Evolutionary conservation across 2,888 invertebrate species (phyloP).

Genomic region (Cerastis rubricosa): DNA sequence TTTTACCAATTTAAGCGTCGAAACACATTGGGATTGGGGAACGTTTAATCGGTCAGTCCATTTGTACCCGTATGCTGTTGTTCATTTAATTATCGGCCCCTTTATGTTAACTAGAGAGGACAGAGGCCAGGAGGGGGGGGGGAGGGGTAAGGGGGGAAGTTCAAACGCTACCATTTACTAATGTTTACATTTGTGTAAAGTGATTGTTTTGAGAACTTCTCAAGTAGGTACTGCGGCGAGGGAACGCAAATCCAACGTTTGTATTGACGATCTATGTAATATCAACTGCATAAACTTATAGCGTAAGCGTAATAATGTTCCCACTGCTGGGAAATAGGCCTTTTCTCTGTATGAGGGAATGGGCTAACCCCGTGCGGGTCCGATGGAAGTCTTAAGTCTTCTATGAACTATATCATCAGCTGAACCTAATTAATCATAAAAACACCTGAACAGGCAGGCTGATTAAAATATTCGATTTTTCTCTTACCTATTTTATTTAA

Average conservation of each 20-base stretch:
- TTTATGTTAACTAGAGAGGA: slow-evolving; percentile 62
- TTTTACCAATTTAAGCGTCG: slow-evolving; percentile 47
- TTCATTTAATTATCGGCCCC: slow-evolving; percentile 78
- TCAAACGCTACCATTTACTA: slow-evolving; percentile 49
- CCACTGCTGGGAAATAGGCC: not conserved
- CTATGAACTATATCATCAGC: no score
- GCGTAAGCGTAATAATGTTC: not conserved
- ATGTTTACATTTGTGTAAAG: slow-evolving; percentile 50
- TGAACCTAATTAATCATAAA: no score
- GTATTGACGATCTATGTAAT: not conserved
- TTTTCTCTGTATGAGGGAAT: not conserved
- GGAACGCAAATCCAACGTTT: not conserved
- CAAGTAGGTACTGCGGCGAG: not conserved
- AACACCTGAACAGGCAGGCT: no score
- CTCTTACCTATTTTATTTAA: no score
- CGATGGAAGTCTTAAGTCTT: no score
- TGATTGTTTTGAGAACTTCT: slow-evolving; percentile 52
- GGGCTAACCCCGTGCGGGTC: not conserved
- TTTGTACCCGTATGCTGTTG: slow-evolving; percentile 72
- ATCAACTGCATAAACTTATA: not conserved
- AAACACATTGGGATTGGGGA: slow-evolving; percentile 37
- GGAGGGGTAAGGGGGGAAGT: slow-evolving; percentile 7
- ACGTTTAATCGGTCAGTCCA: slow-evolving; percentile 65
- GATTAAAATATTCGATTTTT: no score
- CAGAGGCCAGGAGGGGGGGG: slow-evolving; percentile 15